These are phyloP conservation scores for Elephas maximus DNA, from an alignment of 2,113 vertebrate genomes.

Conservation along the genomic window DNA sequence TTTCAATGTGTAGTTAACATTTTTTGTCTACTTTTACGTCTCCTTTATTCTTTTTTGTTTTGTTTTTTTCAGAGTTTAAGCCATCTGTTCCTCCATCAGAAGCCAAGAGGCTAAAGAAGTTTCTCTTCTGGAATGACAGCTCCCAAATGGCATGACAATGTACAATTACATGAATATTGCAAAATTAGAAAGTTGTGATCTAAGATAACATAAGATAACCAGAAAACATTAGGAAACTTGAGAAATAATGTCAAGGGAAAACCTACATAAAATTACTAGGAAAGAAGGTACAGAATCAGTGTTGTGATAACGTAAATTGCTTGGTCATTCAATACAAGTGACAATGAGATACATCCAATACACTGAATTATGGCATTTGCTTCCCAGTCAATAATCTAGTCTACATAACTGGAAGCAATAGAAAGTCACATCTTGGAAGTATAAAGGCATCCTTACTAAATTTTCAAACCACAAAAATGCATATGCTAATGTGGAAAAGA, in stretches of 20 bases:
- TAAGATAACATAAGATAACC: neutral
- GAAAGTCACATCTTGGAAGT: neutral
- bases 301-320: neutral
- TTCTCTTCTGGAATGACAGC: slow-evolving; percentile 63
- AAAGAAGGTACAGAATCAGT: neutral
- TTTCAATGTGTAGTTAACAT: slow-evolving; percentile 41
- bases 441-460: neutral
- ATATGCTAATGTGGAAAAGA: neutral
- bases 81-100: slow-evolving; percentile 64
- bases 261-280: neutral
- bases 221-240: neutral
- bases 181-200: neutral
- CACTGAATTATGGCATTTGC: neutral
- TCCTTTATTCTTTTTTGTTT: neutral
- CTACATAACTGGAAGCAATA: neutral
- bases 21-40: slow-evolving; percentile 51
- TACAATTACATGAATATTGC: neutral
- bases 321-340: neutral
- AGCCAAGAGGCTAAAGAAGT: slow-evolving; percentile 68
- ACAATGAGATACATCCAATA: neutral
- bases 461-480: neutral
- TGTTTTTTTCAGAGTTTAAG: slow-evolving; percentile 33
- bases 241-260: neutral
- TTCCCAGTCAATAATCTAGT: neutral
- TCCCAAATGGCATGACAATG: slow-evolving; percentile 49